These are phyloP conservation scores for Pluvialis apricaria DNA, from an alignment of 2,113 vertebrate species.

Conservation along the genomic window DNA sequence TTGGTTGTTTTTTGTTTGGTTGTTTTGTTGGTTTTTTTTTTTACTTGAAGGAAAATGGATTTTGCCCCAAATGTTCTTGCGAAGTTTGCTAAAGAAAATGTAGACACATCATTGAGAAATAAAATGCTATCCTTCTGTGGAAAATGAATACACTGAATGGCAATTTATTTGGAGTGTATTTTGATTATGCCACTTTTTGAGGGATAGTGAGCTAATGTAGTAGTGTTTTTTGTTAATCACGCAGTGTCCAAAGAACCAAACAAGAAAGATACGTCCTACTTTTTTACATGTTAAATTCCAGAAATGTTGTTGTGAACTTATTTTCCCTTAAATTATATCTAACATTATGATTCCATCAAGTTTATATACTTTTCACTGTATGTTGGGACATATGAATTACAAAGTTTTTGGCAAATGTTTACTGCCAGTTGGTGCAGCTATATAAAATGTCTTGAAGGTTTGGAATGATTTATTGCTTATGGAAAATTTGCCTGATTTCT, in stretches of 20 bases:
- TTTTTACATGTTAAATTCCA: conserved; percentile 56
- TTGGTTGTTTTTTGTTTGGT: conserved; percentile 40
- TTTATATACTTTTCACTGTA: conserved; percentile 63
- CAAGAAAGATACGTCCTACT: conserved; percentile 55
- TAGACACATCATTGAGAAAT: conserved; percentile 60
- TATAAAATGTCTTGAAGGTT: conserved; percentile 81
- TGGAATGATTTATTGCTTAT: conserved; percentile 77
- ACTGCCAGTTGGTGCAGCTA: conserved; percentile 85
- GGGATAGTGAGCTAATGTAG: conserved; percentile 56
- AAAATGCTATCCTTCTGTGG: conserved; percentile 56
- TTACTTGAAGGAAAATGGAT: conserved; percentile 65
- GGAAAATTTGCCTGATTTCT: conserved; percentile 85
- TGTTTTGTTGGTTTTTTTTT: conserved; percentile 18
- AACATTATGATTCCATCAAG: conserved; percentile 62
- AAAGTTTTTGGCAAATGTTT: conserved; percentile 74
- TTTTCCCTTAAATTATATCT: conserved; percentile 75
- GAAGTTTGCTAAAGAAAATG: conserved; percentile 65
- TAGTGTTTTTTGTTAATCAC: conserved; percentile 66
- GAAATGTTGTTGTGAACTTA: conserved; percentile 56
- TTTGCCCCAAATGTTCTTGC: conserved; percentile 69
- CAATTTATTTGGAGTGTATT: conserved; percentile 60
- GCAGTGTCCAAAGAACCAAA: conserved; percentile 71
- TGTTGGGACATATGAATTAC: conserved; percentile 60
- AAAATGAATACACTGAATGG: conserved; percentile 58
- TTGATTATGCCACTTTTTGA: conserved; percentile 49